Evolutionary conservation across 2,113 vertebrate species (phyloP).

Genomic region (Gambusia holbrooki): DNA sequence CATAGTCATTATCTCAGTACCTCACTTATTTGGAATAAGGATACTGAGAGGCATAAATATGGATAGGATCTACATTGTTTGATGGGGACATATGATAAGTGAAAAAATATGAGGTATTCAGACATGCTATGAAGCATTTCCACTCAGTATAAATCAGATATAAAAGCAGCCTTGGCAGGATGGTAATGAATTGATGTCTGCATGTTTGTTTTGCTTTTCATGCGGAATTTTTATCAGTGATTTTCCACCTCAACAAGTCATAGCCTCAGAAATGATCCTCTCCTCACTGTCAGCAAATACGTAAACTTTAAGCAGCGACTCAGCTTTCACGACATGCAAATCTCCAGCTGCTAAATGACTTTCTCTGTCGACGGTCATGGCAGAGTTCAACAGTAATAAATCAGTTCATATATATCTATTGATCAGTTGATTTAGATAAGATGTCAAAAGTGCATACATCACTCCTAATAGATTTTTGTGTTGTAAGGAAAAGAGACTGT

Average conservation of each 20-base stretch:
- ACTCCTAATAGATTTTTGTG: too few relatives aligned
- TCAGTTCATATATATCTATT: not conserved
- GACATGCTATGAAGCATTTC: slow-evolving; percentile 43
- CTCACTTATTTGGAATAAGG: slow-evolving; percentile 38
- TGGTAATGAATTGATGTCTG: slow-evolving; percentile 51
- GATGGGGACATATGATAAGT: slow-evolving; percentile 2
- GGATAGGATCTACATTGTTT: slow-evolving; percentile 17
- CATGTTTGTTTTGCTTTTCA: slow-evolving; percentile 59
- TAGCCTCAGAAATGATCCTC: slow-evolving; percentile 43
- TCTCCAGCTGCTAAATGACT: slow-evolving; percentile 50
- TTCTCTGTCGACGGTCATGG: not conserved
- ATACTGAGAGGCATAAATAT: slow-evolving; percentile 19
- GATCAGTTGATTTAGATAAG: too few relatives aligned
- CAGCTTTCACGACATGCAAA: slow-evolving; percentile 52
- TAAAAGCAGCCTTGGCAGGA: slow-evolving; percentile 17
- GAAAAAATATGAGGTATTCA: not conserved
- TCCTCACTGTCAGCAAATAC: slow-evolving; percentile 43
- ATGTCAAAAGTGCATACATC: too few relatives aligned
- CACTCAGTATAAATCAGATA: not conserved
- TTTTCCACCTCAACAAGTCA: slow-evolving; percentile 62
- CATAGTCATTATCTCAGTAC: slow-evolving; percentile 30
- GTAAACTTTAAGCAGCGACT: slow-evolving; percentile 42
- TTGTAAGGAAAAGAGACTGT: too few relatives aligned
- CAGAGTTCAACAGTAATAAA: not conserved
- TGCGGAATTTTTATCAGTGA: slow-evolving; percentile 49